Evolutionary conservation across 1,140 invertebrate species (phyloP), one percentile per base, ranked within the genome.

Genomic region (Sitodiplosis mosellana): DNA sequence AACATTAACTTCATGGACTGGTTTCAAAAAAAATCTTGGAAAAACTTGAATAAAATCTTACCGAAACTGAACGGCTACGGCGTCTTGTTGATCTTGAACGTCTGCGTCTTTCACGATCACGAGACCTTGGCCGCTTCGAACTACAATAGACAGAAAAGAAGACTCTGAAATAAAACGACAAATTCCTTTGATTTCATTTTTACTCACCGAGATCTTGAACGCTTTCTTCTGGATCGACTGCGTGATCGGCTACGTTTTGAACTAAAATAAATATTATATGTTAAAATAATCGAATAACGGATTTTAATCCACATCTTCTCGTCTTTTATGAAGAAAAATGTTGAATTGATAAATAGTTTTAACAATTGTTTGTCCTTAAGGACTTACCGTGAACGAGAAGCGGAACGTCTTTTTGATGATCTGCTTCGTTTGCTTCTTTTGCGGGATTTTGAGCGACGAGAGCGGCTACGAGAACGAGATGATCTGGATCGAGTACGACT

Each of bases 381-480:
- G 51, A 7, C 57, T 63, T 44, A 67, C 40, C 62, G 52, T 0
- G 66, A 68, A n/a, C 67, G 53, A 15, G 64, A 59, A 33, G 70
- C 61, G 0, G 73, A 76, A 6, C 74, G 63, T 2, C 73, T 70
- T 15, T 71, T 64, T 3, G 67, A 59, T 50, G 73, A 73, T 49
- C 72, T 65, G n/a, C 71, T 74, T 42, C 74, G 65, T 20, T 54
- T 54, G 6, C 54, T 56, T 21, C 58, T 64, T 43, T 69, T 65
- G 1, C 72, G 56, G 0, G 72, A 74, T 41, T 69, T 65, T 1
- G 71, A 74, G 14, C 70, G 69, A 27, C 73, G 61, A 10, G 78
- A 81, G 33, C 77, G 69, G 1, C 80, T 81, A 45, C 81, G 65
- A 2, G 73, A 73, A 47, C 75, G 70, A 18, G 72, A 61, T 2